Base-by-base conservation (phyloP, 2,113 vertebrate genomes). In the Seriola aureovittata region DNA sequence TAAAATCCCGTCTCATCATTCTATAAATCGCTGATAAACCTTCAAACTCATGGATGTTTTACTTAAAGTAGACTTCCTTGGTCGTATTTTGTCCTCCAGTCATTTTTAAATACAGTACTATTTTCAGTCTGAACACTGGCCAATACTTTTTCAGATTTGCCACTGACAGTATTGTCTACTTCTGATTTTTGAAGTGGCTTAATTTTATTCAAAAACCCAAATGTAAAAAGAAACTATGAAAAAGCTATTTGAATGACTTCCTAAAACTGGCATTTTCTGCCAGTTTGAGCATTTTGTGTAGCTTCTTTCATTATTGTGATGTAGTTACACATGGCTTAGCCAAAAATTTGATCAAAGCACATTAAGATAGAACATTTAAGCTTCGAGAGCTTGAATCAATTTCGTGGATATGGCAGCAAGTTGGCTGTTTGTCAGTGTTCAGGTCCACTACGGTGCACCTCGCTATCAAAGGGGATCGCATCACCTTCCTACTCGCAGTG, bases 391-490 rank as follows among this genome's bases (percentile, higher is more conserved):
- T 58, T 50, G 17, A 65, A 48, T 76, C 38, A 14, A 3, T 71
- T 48, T 10, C 8, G 10, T 42, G 34, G 34, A 36, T 36, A 36
- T 36, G 34, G 34, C 57, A 6, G 62, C 23, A 0, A 11, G 48
- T 38, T 44, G 44, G 46, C 66, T 63, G 8, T 57, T 46, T 70
- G 55, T 57, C 57, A 54, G 70, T 46, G 57, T 55, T 29, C 42
- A 17, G 58, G 25, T 69, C 46, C 25, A n/a, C 34, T 57, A 6
- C 57, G 1, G 46, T 19, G 42, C 34, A 34, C 36, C 46, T 63
- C 7, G 14, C 48, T 14, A 48, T 55, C 50, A 63, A 10, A 68
- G 42, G 70, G 48, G 19, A 57, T 13, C 29, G 6, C 40, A 11
- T 42, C 8, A 8, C 8, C 65, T 34, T 38, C 34, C n/a, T 72